Percentiles rank a stretch among this genome's conserved stretches.
phyloP scores from a whole-genome alignment of 2,113 vertebrate genomes.

The Euleptes europaea region DNA sequence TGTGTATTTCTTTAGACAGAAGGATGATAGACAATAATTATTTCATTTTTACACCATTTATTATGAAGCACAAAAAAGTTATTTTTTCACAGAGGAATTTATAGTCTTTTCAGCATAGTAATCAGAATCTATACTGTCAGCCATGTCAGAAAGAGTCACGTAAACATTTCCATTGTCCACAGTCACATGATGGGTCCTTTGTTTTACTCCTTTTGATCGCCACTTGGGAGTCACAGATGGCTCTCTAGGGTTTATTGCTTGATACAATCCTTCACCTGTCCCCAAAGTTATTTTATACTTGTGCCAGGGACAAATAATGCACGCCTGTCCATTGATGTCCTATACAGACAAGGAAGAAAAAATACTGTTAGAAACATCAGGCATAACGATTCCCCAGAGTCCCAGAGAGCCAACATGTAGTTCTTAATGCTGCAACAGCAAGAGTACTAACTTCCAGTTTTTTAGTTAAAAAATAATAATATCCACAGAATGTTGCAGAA shows the following conservation, averaged over 20 bases:
- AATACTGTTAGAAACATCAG: not conserved
- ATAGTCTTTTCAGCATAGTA: conserved; percentile 83
- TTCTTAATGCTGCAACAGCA: not conserved
- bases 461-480: not conserved
- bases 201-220: conserved; percentile 91
- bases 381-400: not conserved
- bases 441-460: not conserved
- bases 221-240: conserved; percentile 74
- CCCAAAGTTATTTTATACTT: conserved; percentile 89
- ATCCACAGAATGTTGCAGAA: too few species aligned
- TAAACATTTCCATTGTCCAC: conserved; percentile 82
- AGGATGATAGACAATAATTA: fast-evolving
- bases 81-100: conserved; percentile 46
- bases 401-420: not conserved
- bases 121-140: conserved; percentile 83
- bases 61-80: not conserved
- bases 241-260: conserved; percentile 76
- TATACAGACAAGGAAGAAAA: conserved; percentile 43
- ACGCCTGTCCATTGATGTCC: conserved; percentile 85
- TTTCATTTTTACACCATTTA: conserved; percentile 3
- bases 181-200: conserved; percentile 84
- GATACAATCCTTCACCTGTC: conserved; percentile 88
- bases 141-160: conserved; percentile 78
- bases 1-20: not conserved
- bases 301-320: conserved; percentile 93